Evolutionary conservation across 2,888 invertebrate species (phyloP), one percentile per base, ranked within the genome.

Genomic region (Ethmia dodecea): DNA sequence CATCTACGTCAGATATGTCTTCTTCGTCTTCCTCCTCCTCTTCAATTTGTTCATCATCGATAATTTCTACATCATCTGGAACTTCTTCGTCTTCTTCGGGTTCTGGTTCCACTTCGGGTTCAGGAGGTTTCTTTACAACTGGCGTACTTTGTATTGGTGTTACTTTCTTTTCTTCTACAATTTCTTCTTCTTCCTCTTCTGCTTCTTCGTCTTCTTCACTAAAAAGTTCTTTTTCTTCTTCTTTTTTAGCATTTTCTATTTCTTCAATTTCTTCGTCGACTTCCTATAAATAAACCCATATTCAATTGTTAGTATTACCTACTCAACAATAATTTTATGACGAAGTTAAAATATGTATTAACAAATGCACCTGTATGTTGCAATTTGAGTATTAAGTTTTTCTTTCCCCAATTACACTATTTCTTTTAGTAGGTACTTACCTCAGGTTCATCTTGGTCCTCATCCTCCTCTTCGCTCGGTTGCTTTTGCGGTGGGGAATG

Each of bases 1-100:
- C 93, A 57, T 92, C 92, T 1, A 91, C 89, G 49, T 92, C 91
- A 0, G 89, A 89, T 47, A 88, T 83, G 35, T 87, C 86, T 40
- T 88, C 86, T 40, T 87, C 86, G 1, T 87, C 86, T 1, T 78
- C 80, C 30, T 77, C 80, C 81, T 87, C 87, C 45, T 84, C 83
- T 13, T 81, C 81, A 13, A 86, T 72, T 39, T 87, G 87, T 43
- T 84, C 83, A 8, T 78, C 77, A 22, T 77, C 79, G 20, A 86
- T 79, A 43, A 84, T 80, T 58, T 86, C 86, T 0, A 83, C 84
- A 38, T 84, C 80, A 43, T 79, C 77, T 16, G 67, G 65, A 22
- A 72, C 68, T 32, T 83, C 40, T 2, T 39, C 39, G 4, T 41
- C 41, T 3, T 10, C 79, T 12, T 79, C 77, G 1, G 54, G 44